Percentiles rank a stretch among this genome's conserved stretches.
phyloP scores from a whole-genome alignment of 2,888 invertebrate genomes.

The Morpho helenor region DNA sequence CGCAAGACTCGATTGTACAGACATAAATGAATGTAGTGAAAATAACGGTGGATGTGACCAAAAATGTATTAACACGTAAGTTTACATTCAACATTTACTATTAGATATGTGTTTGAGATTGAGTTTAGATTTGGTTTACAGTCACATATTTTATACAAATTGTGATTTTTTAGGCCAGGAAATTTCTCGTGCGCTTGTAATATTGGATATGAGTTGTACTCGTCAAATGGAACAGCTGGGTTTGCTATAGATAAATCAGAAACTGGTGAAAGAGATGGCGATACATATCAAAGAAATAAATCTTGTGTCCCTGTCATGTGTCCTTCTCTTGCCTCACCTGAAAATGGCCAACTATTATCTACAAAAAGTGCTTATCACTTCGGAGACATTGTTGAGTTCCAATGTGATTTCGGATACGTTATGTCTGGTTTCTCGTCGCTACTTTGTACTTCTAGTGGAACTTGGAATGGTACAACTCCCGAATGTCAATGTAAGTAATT shows the following conservation, averaged over 20 bases:
- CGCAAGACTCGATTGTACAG: slow-evolving; percentile 91
- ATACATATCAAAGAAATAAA: slow-evolving; percentile 93
- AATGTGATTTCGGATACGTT: slow-evolving; percentile 96
- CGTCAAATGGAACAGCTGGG: slow-evolving; percentile 93
- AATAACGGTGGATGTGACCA: slow-evolving; percentile 96
- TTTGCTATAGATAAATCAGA: slow-evolving; percentile 89
- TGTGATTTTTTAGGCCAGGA: slow-evolving; percentile 81
- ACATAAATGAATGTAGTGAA: slow-evolving; percentile 91
- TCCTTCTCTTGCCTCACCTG: slow-evolving; percentile 85
- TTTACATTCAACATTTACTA: slow-evolving; percentile 19
- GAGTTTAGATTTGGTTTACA: no score
- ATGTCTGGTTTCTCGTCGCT: slow-evolving; percentile 93
- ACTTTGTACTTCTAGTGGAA: slow-evolving; percentile 92
- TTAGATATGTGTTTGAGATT: no score
- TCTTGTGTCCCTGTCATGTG: slow-evolving; percentile 97
- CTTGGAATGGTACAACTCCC: slow-evolving; percentile 96
- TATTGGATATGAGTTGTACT: slow-evolving; percentile 94
- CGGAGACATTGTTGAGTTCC: slow-evolving; percentile 93
- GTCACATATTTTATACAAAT: no score
- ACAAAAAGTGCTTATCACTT: slow-evolving; percentile 92
- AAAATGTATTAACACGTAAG: slow-evolving; percentile 90
- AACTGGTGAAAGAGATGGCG: slow-evolving; percentile 92
- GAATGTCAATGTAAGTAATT: slow-evolving; percentile 91
- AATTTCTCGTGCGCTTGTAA: slow-evolving; percentile 93
- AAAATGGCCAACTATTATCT: slow-evolving; percentile 90